Evolutionary conservation across 2,797 vertebrate genomes (phyloP).

Genomic region (Erethizon dorsatum): DNA sequence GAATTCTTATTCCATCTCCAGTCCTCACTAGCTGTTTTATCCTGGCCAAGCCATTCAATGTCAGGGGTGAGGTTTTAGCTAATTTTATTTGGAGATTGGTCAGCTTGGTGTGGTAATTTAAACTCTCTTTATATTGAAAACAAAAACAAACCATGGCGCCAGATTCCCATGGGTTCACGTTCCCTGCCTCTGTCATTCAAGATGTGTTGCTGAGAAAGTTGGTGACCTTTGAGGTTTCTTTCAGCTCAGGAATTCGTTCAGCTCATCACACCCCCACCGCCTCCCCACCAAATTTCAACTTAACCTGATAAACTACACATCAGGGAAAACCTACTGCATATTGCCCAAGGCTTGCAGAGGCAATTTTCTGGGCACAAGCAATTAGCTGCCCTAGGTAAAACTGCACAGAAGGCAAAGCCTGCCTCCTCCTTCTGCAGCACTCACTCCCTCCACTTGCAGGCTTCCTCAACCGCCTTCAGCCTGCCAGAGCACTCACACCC

Average conservation of each 20-base stretch:
- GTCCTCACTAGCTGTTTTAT: neutral
- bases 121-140: conserved; percentile 30
- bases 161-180: neutral
- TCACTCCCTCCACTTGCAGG: conserved; percentile 67
- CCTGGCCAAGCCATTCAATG: neutral
- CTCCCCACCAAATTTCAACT: conserved; percentile 80
- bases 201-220: conserved; percentile 61
- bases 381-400: conserved; percentile 83
- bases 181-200: conserved; percentile 53
- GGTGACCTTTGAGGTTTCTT: conserved; percentile 77
- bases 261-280: conserved; percentile 53
- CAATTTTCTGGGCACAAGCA: conserved; percentile 84
- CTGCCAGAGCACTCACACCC: conserved; percentile 73
- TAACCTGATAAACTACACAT: conserved; percentile 84
- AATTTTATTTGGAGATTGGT: conserved; percentile 41
- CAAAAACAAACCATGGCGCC: neutral
- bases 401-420: conserved; percentile 78
- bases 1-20: neutral
- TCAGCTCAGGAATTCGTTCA: conserved; percentile 69
- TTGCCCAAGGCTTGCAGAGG: conserved; percentile 84
- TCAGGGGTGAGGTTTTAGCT: neutral
- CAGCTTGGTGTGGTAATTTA: neutral
- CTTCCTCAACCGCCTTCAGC: conserved; percentile 52
- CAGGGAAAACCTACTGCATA: conserved; percentile 81
- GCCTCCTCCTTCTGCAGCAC: conserved; percentile 53